These are phyloP conservation scores for Phyllotreta cruciferae DNA, from an alignment of 2,888 invertebrate genomes.

Conservation along the genomic window DNA sequence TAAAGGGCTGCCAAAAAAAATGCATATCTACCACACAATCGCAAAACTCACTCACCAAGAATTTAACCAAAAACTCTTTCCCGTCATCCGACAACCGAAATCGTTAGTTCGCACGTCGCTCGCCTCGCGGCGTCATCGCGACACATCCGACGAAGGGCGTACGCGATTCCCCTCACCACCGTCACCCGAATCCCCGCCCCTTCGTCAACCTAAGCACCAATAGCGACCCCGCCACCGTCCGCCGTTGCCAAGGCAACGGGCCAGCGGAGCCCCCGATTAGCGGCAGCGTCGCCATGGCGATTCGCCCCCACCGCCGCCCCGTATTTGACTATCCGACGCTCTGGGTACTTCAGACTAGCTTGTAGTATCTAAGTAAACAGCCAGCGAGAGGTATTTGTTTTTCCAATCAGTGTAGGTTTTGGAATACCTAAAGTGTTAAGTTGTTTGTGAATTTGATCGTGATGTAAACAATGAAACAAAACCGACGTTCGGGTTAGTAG, in stretches of 20 bases:
- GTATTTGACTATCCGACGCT: conserved; percentile 63
- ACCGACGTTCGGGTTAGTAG: conserved; percentile 54
- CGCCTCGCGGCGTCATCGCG: conserved; percentile 43
- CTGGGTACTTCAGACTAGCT: conserved; percentile 62
- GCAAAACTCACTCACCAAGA: no score
- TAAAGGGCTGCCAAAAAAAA: no score
- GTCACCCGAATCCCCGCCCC: no score
- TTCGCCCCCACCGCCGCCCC: conserved; percentile 53
- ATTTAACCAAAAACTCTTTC: no score
- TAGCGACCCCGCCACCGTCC: no score
- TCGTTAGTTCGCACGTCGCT: conserved; percentile 46
- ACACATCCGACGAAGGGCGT: conserved; percentile 30
- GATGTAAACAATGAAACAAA: conserved; percentile 63
- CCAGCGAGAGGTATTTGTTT: conserved; percentile 65
- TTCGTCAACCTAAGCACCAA: no score
- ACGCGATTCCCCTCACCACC: no score
- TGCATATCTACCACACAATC: no score
- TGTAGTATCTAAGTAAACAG: conserved; percentile 64
- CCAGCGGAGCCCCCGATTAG: conserved; percentile 46
- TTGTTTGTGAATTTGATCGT: conserved; percentile 62
- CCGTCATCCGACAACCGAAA: no score
- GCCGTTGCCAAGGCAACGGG: conserved; percentile 39
- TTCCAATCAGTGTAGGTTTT: conserved; percentile 65
- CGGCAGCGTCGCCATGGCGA: conserved; percentile 50
- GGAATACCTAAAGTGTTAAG: conserved; percentile 63